phyloP scores from a whole-genome alignment of 2,888 invertebrate genomes.

The Xanthorhoe spadicearia region DNA sequence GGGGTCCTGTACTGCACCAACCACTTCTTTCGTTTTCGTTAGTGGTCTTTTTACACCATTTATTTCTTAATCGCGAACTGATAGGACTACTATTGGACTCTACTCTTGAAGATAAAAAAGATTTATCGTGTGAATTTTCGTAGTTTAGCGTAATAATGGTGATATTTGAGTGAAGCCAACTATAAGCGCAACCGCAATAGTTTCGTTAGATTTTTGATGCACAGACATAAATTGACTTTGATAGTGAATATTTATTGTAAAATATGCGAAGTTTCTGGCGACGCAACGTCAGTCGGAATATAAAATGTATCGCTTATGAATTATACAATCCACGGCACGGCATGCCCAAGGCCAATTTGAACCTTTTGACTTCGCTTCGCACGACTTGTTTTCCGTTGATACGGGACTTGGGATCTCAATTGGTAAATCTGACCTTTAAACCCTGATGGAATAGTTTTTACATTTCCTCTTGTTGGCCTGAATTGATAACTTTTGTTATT shows the following conservation, averaged over 20 bases:
- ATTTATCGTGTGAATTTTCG: no score
- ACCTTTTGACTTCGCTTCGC: constrained; percentile 38
- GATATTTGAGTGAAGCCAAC: no score
- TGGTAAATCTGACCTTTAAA: constrained; percentile 34
- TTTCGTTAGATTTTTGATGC: no score
- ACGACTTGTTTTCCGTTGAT: constrained; percentile 23
- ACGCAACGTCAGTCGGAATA: constrained; percentile 22
- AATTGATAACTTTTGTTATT: not conserved
- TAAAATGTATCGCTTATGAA: constrained; percentile 28
- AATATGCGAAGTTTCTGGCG: not conserved
- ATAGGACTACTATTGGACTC: no score
- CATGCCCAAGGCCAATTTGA: constrained; percentile 45
- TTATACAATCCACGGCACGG: constrained; percentile 35
- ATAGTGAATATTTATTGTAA: not conserved
- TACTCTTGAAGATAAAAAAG: no score
- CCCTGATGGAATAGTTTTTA: constrained; percentile 16
- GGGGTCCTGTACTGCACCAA: no score
- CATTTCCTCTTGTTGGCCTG: constrained; percentile 8
- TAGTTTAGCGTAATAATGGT: no score
- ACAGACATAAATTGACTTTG: constrained; percentile 14
- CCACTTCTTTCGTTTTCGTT: no score
- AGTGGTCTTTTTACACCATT: no score
- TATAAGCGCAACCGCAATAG: no score
- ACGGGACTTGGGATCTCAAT: constrained; percentile 32
- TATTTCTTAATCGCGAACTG: no score